These are phyloP conservation scores for Aegypius monachus DNA, from an alignment of 2,113 vertebrate species.

Conservation along the genomic window DNA sequence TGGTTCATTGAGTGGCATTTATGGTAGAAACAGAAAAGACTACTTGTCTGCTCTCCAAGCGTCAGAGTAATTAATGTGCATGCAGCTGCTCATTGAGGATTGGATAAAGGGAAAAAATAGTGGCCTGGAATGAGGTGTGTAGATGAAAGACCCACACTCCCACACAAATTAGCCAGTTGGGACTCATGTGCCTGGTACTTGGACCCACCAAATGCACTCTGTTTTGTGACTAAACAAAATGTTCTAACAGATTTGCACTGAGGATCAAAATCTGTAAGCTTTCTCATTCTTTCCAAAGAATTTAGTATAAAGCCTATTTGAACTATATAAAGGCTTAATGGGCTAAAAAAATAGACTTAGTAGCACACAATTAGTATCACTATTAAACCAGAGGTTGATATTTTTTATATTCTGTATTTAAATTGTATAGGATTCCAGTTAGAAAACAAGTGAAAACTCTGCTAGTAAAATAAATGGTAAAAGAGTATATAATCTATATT, in stretches of 20 bases:
- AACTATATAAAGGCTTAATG: conserved; percentile 30
- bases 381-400: neutral
- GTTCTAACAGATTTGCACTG: conserved; percentile 11
- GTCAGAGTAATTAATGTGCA: neutral
- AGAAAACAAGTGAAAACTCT: neutral
- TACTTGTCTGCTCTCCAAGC: conserved; percentile 36
- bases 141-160: neutral
- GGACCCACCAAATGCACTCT: conserved; percentile 15
- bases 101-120: neutral
- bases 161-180: neutral
- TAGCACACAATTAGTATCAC: neutral
- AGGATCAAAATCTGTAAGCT: conserved; percentile 49
- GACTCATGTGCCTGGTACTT: neutral
- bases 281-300: conserved; percentile 17
- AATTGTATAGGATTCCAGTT: neutral
- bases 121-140: neutral
- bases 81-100: neutral
- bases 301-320: conserved; percentile 30
- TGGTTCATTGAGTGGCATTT: conserved; percentile 72
- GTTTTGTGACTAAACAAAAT: conserved; percentile 45
- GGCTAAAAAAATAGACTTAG: neutral
- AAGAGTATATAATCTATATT: neutral
- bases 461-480: neutral
- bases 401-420: neutral
- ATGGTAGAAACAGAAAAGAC: conserved; percentile 55